A percentile compares a stretch with the other conserved stretches of the same genome.
Evolutionary conservation across 1,140 invertebrate species (phyloP).

Genomic region (Choristoneura fumiferana): DNA sequence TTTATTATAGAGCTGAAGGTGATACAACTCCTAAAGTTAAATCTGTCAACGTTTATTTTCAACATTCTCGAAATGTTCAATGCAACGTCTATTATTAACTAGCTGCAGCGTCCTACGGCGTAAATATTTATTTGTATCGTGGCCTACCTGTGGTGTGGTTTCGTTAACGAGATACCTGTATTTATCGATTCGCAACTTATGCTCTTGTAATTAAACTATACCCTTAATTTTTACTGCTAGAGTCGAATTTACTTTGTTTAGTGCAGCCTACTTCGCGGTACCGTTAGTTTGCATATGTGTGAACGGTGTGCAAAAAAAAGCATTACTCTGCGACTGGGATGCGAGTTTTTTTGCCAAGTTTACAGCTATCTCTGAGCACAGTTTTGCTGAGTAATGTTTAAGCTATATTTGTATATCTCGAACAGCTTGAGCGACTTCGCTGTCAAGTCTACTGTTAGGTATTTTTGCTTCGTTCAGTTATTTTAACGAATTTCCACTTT

Average conservation of each 20-base stretch:
- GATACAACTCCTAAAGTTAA: slow-evolving; percentile 60
- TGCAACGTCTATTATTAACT: slow-evolving; percentile 49
- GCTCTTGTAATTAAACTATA: not conserved
- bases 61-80: slow-evolving; percentile 52
- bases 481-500: not conserved
- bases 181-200: slow-evolving; percentile 1
- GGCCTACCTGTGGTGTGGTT: slow-evolving; percentile 3
- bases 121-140: slow-evolving; percentile 3
- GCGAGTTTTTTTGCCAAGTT: slow-evolving; percentile 38
- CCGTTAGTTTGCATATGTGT: slow-evolving; percentile 44
- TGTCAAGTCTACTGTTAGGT: not conserved
- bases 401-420: slow-evolving; percentile 18
- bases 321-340: slow-evolving; percentile 24
- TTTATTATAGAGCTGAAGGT: slow-evolving; percentile 66
- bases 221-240: not conserved
- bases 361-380: slow-evolving; percentile 45
- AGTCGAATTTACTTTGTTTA: slow-evolving; percentile 21
- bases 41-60: slow-evolving; percentile 65
- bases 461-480: not conserved
- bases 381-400: slow-evolving; percentile 28
- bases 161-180: slow-evolving; percentile 3
- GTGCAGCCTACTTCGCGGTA: slow-evolving; percentile 30
- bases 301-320: slow-evolving; percentile 37
- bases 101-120: slow-evolving; percentile 20
- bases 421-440: not conserved